These are phyloP conservation scores for Sesamia inferens DNA, from an alignment of 2,888 invertebrate species.

Conservation along the genomic window DNA sequence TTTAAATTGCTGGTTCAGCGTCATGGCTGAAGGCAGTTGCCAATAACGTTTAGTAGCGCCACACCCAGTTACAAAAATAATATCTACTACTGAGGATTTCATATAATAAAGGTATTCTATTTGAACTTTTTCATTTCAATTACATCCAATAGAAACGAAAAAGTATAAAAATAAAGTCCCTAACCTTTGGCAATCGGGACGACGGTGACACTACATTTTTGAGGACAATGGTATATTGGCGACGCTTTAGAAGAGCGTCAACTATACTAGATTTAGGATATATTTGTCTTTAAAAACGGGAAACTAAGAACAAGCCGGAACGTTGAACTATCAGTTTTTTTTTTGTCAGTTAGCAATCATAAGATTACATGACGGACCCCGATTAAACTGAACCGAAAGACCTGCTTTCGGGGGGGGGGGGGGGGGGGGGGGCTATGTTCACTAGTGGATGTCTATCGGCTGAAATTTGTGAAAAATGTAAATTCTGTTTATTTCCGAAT, in stretches of 20 bases:
- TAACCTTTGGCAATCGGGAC: slow-evolving; percentile 9
- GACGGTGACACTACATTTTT: slow-evolving; percentile 3
- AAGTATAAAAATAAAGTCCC: slow-evolving; percentile 3
- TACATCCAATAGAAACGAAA: not conserved
- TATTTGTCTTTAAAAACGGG: not conserved
- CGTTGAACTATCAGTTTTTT: not conserved
- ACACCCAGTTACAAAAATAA: slow-evolving; percentile 10
- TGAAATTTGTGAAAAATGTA: not conserved
- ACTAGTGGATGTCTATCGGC: too few species aligned
- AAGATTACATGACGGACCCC: not conserved
- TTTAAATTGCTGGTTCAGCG: slow-evolving; percentile 39
- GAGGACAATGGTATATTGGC: not conserved
- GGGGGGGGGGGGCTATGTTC: too few species aligned
- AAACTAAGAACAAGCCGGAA: slow-evolving; percentile 8
- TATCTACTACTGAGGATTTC: not conserved
- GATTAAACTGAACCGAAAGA: too few species aligned
- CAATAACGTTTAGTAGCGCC: slow-evolving; percentile 18
- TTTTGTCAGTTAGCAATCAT: not conserved
- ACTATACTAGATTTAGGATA: not conserved
- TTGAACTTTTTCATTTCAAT: not conserved
- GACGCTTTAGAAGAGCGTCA: not conserved
- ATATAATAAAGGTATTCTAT: not conserved
- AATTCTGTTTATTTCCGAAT: not conserved
- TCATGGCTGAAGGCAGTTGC: slow-evolving; percentile 49
- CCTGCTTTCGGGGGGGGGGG: too few species aligned